These are phyloP conservation scores for Danionella cerebrum DNA, from an alignment of 2,113 vertebrate genomes.

Conservation along the genomic window DNA sequence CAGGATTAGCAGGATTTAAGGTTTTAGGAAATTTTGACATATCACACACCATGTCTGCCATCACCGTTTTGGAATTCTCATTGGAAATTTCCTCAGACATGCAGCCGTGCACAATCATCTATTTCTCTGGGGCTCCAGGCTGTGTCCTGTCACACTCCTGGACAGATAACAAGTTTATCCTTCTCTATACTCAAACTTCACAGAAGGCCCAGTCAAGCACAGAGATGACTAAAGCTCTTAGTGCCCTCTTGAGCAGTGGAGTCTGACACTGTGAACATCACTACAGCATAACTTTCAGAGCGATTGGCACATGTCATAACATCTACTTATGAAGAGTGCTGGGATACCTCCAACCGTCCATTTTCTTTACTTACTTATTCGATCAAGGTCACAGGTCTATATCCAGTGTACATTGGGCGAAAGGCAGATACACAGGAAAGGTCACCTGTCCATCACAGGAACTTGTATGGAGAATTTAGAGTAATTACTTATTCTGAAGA, in stretches of 20 bases:
- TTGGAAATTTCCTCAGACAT: neutral
- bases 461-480: no score
- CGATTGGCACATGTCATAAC: conserved; percentile 18
- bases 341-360: neutral
- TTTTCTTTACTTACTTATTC: no score
- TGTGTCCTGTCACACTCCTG: conserved; percentile 1
- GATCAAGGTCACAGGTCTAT: no score
- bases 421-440: no score
- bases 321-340: neutral
- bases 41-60: neutral
- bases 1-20: neutral
- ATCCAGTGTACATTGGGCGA: no score
- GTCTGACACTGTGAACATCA: neutral
- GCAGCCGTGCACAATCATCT: neutral
- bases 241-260: neutral
- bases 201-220: conserved; percentile 1
- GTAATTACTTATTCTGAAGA: no score
- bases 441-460: no score
- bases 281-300: neutral
- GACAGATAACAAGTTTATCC: conserved; percentile 27
- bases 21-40: neutral
- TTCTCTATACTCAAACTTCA: conserved; percentile 8
- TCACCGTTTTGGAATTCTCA: neutral
- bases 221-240: conserved; percentile 17
- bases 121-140: neutral